Evolutionary conservation across 2,113 vertebrate genomes (phyloP).

Genomic region (Piaya cayana): DNA sequence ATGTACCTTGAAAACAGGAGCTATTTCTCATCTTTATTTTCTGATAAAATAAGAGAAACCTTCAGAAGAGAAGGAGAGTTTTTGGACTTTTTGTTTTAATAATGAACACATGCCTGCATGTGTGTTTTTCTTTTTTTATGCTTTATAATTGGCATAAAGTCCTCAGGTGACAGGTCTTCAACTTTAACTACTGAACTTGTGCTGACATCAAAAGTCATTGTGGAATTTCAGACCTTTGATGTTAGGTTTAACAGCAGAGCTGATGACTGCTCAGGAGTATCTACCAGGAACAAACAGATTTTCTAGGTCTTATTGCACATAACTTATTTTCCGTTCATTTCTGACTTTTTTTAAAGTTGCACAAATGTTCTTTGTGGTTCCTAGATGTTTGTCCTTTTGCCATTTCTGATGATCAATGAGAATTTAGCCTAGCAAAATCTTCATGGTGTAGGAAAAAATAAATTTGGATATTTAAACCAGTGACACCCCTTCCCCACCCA

Average conservation of each 20-base stretch:
- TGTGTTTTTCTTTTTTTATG: neutral
- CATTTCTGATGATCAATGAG: neutral
- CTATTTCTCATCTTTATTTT: constrained; percentile 55
- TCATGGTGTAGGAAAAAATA: neutral
- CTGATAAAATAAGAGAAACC: constrained; percentile 17
- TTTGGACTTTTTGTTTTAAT: constrained; percentile 35
- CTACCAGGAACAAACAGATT: constrained; percentile 57
- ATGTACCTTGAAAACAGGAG: constrained; percentile 27
- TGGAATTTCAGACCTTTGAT: constrained; percentile 69
- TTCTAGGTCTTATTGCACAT: constrained; percentile 48
- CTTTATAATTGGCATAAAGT: constrained; percentile 54
- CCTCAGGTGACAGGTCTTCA: constrained; percentile 47
- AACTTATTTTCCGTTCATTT: constrained; percentile 40
- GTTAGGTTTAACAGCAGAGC: constrained; percentile 43
- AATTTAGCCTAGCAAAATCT: neutral
- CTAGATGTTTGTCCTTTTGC: neutral
- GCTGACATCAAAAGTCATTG: constrained; percentile 52
- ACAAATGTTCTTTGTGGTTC: neutral
- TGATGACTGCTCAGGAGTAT: constrained; percentile 52
- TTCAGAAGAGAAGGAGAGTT: neutral
- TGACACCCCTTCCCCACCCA: neutral
- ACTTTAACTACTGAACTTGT: constrained; percentile 46
- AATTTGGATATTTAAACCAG: neutral
- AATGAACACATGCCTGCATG: constrained; percentile 35
- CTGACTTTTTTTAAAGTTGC: constrained; percentile 37